phyloP scores from a whole-genome alignment of 2,797 vertebrate species.

The Cuniculus paca region DNA sequence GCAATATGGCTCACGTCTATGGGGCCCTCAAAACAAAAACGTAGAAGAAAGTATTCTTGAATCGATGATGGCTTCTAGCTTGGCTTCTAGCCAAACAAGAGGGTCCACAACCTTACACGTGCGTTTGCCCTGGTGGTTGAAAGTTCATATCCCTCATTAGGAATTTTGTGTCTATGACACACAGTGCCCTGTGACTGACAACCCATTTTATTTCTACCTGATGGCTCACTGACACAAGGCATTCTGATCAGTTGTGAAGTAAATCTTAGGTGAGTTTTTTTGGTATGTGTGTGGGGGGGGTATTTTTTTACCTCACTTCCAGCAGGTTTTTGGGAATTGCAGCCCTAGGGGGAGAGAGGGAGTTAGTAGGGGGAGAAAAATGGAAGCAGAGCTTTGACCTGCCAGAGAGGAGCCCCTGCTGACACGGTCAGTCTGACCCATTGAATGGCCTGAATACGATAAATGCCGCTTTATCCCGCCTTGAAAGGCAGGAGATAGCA shows the following conservation, averaged over 20 bases:
- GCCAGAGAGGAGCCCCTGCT: conserved; percentile 91
- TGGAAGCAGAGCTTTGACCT: conserved; percentile 89
- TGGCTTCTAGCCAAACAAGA: conserved; percentile 43
- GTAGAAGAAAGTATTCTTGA: background rate
- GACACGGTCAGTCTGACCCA: conserved; percentile 91
- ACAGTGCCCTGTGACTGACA: conserved; percentile 1
- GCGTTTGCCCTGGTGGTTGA: background rate
- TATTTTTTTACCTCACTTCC: background rate
- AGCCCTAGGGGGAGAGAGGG: conserved; percentile 81
- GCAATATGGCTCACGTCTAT: background rate
- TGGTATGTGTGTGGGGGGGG: conserved; percentile 36
- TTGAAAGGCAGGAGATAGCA: conserved; percentile 94
- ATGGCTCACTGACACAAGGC: background rate
- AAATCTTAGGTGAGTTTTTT: conserved; percentile 25
- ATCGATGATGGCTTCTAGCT: background rate
- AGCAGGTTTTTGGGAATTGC: conserved; percentile 76
- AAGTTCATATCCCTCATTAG: conserved; percentile 67
- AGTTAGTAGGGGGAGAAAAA: conserved; percentile 87
- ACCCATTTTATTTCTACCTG: conserved; percentile 35
- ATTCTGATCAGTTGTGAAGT: background rate
- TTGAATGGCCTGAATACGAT: conserved; percentile 96
- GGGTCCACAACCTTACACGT: background rate
- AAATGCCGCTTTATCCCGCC: conserved; percentile 95
- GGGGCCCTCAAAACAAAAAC: background rate
- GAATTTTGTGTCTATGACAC: background rate